Base-by-base conservation (phyloP, 2,113 vertebrate species). In the Falco punctatus region DNA sequence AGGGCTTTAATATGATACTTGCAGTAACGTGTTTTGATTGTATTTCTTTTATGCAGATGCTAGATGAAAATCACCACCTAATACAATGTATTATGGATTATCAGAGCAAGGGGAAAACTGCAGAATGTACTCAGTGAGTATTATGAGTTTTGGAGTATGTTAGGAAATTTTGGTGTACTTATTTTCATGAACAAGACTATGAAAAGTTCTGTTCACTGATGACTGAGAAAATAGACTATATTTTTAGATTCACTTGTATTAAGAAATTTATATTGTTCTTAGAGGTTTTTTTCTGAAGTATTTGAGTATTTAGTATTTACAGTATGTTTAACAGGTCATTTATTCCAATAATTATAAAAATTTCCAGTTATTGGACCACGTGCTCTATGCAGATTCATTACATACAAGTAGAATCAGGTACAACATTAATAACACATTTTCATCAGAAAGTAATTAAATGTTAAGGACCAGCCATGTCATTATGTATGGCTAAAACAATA, bases 41-140 rank as follows among this genome's bases (percentile, higher is more conserved):
- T 79, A 33, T 95, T 82, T 96, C 89, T 92, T 92, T 96, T 57
- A 91, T 49, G 44, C 91, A 99, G 99, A 99, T 99, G 99, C 98
- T 99, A 97, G 99, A 99, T 95, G 99, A 99, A 98, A 99, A 99
- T 94, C 98, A 99, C 94, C 99, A 99, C 94, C 98, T 99, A 97
- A 99, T 99, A 97, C 99, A 99, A 88, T 99, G 99, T 96, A 99
- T 99, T 96, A 99, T 99, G 99, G 99, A 99, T 94, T 99, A 99
- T 97, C 99, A 99, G 98, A 99, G 99, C 98, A 99, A 99, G 97
- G 99, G 99, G 71, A 99, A 99, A 98, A 99, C 99, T 4, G 98
- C 98, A 55, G 99, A 99, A 98, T 99, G 99, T 96, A 98, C 99
- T 92, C 99, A 99, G 99, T 99, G 96, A 98, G 99, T 99, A 93